Conservation (phyloP, 1,140 invertebrate species). For the Zaprionus capensis region DNA sequence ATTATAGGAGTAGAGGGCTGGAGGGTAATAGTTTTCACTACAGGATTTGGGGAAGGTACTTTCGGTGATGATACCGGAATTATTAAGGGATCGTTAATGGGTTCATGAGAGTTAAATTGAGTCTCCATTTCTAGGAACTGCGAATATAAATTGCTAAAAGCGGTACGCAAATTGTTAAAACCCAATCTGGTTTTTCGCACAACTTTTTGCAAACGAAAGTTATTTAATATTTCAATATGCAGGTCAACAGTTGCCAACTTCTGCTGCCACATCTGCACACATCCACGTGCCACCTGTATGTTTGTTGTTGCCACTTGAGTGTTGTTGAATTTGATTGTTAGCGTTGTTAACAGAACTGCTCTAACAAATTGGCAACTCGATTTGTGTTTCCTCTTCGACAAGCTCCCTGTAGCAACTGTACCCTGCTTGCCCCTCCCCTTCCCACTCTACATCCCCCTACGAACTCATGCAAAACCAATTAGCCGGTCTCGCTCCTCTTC, state of each 20-base stretch:
- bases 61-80: too few relatives aligned
- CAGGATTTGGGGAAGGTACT: too few relatives aligned
- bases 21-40: too few relatives aligned
- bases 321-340: slow-evolving; percentile 18
- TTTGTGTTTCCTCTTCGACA: slow-evolving; percentile 12
- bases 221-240: not conserved
- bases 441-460: slow-evolving; percentile 13
- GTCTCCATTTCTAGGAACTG: too few relatives aligned
- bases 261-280: not conserved
- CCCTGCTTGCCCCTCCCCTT: not conserved
- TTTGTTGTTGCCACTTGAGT: slow-evolving; percentile 7
- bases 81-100: too few relatives aligned
- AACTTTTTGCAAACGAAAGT: not conserved
- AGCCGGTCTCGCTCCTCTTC: slow-evolving; percentile 75
- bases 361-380: slow-evolving; percentile 36
- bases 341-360: slow-evolving; percentile 22
- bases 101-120: too few relatives aligned
- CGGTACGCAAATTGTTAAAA: too few relatives aligned
- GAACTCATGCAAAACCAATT: slow-evolving; percentile 78
- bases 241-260: not conserved
- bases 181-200: too few relatives aligned
- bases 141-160: too few relatives aligned
- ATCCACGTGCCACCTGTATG: slow-evolving; percentile 2
- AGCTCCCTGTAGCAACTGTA: not conserved
- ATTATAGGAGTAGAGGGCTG: too few relatives aligned